These are phyloP conservation scores for Zaprionus inermis DNA, from an alignment of 1,140 invertebrate species.

Conservation along the genomic window DNA sequence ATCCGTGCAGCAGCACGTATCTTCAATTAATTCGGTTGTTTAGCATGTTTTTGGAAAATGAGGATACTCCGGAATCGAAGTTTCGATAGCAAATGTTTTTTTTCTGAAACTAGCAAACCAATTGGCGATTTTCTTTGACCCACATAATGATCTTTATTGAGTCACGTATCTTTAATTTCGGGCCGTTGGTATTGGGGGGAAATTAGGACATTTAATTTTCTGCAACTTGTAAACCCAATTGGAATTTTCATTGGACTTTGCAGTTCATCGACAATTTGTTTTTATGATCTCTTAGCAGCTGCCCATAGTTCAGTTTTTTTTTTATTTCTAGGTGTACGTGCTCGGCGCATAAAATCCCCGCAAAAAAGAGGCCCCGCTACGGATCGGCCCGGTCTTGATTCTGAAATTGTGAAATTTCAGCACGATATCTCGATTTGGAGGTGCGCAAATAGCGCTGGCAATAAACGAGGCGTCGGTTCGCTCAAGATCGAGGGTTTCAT, in stretches of 20 bases:
- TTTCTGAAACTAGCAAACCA: too few relatives aligned
- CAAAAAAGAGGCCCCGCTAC: constrained; percentile 48
- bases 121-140: too few relatives aligned
- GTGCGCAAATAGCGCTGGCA: constrained; percentile 41
- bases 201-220: background rate
- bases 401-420: constrained; percentile 78
- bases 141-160: background rate
- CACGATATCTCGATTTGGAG: constrained; percentile 66
- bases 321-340: constrained; percentile 49
- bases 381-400: constrained; percentile 28
- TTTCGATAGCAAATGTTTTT: background rate
- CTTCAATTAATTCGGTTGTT: background rate
- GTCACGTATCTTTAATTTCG: background rate
- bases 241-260: background rate
- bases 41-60: background rate
- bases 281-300: constrained; percentile 4
- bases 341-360: constrained; percentile 17
- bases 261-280: constrained; percentile 2
- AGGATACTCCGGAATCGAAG: background rate
- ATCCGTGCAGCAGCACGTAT: background rate
- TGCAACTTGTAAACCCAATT: background rate
- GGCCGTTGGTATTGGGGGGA: background rate
- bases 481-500: constrained; percentile 7
- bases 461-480: constrained; percentile 18
- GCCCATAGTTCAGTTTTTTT: constrained; percentile 21